Evolutionary conservation across 2,113 vertebrate genomes (phyloP).

Genomic region (Pygathrix nemaeus): DNA sequence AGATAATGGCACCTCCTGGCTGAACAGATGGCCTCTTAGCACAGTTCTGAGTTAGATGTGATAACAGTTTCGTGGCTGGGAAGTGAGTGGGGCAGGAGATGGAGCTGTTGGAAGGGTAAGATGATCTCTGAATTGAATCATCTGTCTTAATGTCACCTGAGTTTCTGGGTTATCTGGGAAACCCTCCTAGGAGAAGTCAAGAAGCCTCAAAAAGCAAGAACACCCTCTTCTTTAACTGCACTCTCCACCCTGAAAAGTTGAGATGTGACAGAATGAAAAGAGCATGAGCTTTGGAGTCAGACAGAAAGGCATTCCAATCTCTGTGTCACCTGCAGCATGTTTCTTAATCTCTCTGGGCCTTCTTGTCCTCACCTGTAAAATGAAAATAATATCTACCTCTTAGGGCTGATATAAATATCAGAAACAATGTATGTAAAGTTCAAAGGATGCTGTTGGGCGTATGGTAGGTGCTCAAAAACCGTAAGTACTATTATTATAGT

Average conservation of each 20-base stretch:
- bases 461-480: background rate
- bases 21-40: background rate
- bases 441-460: background rate
- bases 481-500: background rate
- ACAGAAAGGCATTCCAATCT: background rate
- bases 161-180: slow-evolving; percentile 1
- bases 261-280: background rate
- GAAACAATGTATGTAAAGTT: background rate
- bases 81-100: background rate
- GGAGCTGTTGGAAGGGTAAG: background rate
- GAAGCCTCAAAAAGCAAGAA: background rate
- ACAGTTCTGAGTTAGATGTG: background rate
- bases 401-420: background rate
- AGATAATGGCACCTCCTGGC: background rate
- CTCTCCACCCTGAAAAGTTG: background rate
- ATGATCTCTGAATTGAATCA: background rate
- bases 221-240: background rate
- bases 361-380: background rate
- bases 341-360: background rate
- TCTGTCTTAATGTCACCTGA: background rate
- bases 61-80: background rate
- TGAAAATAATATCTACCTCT: background rate
- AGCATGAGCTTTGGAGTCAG: background rate
- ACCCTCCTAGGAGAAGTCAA: background rate
- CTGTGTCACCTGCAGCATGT: background rate